phyloP scores from a whole-genome alignment of 1,140 invertebrate species.

The Sycobia sp. region DNA sequence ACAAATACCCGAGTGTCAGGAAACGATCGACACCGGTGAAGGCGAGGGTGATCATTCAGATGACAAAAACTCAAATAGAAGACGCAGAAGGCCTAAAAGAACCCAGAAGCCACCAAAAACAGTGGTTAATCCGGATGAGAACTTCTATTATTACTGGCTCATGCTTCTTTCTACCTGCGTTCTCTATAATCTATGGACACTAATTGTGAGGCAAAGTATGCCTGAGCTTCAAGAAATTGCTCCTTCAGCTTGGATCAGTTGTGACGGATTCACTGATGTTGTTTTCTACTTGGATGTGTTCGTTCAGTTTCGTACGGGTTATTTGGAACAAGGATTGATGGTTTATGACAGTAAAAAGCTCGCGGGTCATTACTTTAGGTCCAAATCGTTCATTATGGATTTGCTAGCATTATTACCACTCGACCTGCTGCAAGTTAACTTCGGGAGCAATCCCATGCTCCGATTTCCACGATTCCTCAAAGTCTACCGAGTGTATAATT shows the following conservation, averaged over 20 bases:
- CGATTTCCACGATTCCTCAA: constrained; percentile 84
- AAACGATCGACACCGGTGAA: constrained; percentile 69
- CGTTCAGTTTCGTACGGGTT: constrained; percentile 93
- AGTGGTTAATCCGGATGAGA: constrained; percentile 95
- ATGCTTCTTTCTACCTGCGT: constrained; percentile 86
- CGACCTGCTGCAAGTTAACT: constrained; percentile 82
- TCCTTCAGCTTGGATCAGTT: constrained; percentile 76
- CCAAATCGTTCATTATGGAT: constrained; percentile 86
- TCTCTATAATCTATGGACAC: constrained; percentile 93
- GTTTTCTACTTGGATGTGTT: constrained; percentile 86
- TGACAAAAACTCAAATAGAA: constrained; percentile 62
- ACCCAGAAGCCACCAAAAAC: constrained; percentile 71
- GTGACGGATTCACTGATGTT: constrained; percentile 83
- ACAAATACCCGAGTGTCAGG: constrained; percentile 85
- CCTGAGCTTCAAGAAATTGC: constrained; percentile 80
- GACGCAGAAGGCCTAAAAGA: constrained; percentile 67
- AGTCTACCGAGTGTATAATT: constrained; percentile 88
- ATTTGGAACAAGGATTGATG: constrained; percentile 92
- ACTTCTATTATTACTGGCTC: constrained; percentile 95
- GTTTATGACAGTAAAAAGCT: constrained; percentile 89
- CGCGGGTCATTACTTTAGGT: constrained; percentile 85
- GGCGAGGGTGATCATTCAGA: constrained; percentile 68
- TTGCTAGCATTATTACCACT: constrained; percentile 81
- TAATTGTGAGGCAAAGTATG: constrained; percentile 93
- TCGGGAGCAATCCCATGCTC: constrained; percentile 80